Conservation (phyloP, 2,113 vertebrate genomes). For the Hemibagrus wyckioides region DNA sequence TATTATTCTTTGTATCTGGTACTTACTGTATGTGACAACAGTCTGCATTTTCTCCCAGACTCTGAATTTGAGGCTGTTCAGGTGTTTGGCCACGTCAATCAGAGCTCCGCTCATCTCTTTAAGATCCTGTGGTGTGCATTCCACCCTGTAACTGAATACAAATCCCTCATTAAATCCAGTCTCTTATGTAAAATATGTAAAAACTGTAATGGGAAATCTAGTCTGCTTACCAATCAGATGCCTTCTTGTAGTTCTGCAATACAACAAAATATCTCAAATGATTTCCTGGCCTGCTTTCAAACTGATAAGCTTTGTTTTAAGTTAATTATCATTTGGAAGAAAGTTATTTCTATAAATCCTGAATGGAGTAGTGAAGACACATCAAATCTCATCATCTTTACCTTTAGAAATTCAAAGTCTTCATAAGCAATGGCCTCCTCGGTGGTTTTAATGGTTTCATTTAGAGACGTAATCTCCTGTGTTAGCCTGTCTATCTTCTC, state of each 20-base stretch:
- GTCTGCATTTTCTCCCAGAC: conserved; percentile 65
- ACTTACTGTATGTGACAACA: conserved; percentile 61
- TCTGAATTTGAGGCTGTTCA: conserved; percentile 54
- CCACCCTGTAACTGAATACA: conserved; percentile 45
- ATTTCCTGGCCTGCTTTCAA: conserved; percentile 13
- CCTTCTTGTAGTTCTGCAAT: conserved; percentile 59
- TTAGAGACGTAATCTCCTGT: conserved; percentile 51
- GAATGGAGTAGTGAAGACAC: not conserved
- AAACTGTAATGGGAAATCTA: not conserved
- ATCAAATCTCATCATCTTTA: not conserved
- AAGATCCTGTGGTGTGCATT: conserved; percentile 41
- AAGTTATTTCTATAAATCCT: not conserved
- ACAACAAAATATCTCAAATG: conserved; percentile 31
- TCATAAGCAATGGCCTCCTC: conserved; percentile 55
- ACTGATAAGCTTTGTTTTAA: conserved; percentile 5
- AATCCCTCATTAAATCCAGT: not conserved
- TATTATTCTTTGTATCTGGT: not conserved
- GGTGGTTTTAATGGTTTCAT: conserved; percentile 43
- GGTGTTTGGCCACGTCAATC: conserved; percentile 61
- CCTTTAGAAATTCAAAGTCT: conserved; percentile 57
- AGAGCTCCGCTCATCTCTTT: conserved; percentile 43
- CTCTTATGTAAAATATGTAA: not conserved
- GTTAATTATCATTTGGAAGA: not conserved
- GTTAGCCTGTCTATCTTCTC: conserved; percentile 53
- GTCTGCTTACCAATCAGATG: conserved; percentile 52